Percentiles rank a stretch among this genome's conserved stretches.
These are phyloP conservation scores for Sebastiscus albofasciatus DNA, from an alignment of 2,797 vertebrate species.

Conservation along the genomic window DNA sequence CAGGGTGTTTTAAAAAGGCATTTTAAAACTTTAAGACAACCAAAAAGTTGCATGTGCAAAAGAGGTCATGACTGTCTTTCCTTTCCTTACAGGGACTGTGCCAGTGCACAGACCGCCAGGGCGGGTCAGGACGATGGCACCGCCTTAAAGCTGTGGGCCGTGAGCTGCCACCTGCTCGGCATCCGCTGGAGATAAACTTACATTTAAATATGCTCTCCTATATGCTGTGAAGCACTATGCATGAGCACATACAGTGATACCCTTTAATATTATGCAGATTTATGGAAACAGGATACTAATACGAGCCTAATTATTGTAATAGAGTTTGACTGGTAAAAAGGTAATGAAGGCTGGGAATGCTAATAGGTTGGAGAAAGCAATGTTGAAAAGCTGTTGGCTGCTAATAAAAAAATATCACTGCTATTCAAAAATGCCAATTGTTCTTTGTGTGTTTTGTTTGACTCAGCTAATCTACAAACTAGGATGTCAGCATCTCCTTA, in stretches of 20 bases:
- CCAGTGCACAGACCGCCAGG: constrained; percentile 44
- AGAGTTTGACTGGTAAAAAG: background rate
- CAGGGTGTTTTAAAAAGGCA: background rate
- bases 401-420: constrained; percentile 4
- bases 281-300: background rate
- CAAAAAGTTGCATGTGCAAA: background rate
- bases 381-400: background rate
- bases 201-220: background rate
- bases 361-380: background rate
- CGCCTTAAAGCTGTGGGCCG: constrained; percentile 79
- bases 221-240: background rate
- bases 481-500: background rate
- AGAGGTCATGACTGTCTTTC: background rate
- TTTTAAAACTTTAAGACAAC: background rate
- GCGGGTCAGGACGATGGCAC: constrained; percentile 76
- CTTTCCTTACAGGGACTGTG: constrained; percentile 69
- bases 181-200: constrained; percentile 78
- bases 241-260: background rate
- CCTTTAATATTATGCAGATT: background rate
- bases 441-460: background rate
- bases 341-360: background rate
- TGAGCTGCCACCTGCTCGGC: constrained; percentile 81
- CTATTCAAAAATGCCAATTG: background rate
- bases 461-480: background rate
- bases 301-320: background rate